Percentiles rank a stretch among this genome's conserved stretches.
Conservation (phyloP, 1,140 invertebrate species). For the Aporrectodea caliginosa region DNA sequence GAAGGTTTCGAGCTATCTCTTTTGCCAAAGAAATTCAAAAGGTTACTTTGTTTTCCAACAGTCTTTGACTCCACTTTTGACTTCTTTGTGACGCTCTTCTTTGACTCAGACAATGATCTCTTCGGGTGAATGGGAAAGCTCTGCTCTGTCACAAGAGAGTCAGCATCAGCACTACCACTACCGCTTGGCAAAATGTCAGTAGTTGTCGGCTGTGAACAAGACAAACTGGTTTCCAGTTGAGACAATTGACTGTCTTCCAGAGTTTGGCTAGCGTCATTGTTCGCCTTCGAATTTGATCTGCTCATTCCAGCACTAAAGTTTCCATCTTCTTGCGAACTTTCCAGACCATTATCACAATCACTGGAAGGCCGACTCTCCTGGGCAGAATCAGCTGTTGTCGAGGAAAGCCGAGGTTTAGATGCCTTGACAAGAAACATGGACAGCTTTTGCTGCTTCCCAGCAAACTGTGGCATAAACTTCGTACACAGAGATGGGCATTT, state of each 20-base stretch:
- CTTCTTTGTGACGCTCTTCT: not conserved
- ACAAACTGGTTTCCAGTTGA: too few species aligned
- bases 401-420: not conserved
- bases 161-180: not conserved
- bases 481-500: slow-evolving; percentile 56
- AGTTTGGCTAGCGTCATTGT: too few species aligned
- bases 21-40: not conserved
- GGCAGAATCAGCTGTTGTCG: not conserved
- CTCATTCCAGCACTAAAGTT: not conserved
- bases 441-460: slow-evolving; percentile 59
- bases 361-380: not conserved
- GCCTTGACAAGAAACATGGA: slow-evolving; percentile 52
- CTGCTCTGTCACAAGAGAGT: slow-evolving; percentile 7
- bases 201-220: too few species aligned
- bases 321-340: not conserved
- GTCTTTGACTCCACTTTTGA: not conserved
- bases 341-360: not conserved
- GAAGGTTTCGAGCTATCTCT: not conserved
- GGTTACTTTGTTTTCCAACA: not conserved
- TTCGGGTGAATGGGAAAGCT: not conserved
- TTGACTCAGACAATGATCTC: not conserved
- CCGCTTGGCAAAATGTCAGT: too few species aligned
- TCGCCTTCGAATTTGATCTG: not conserved
- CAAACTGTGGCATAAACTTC: slow-evolving; percentile 59
- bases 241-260: too few species aligned